Base-by-base conservation (phyloP, 2,113 vertebrate genomes). In the Noturus placidus region DNA sequence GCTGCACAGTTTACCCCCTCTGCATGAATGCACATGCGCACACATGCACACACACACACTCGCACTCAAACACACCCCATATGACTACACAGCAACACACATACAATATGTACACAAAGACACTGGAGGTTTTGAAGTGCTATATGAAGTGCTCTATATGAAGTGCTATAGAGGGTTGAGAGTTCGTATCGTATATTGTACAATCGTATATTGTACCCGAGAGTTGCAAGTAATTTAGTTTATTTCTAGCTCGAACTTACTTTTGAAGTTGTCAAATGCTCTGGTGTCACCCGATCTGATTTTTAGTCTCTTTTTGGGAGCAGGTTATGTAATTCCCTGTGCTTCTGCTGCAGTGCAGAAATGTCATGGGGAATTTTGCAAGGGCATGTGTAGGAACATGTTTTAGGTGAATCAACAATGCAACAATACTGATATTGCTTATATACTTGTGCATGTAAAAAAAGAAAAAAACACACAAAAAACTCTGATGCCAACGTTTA, bases 1-100 rank as follows among this genome's bases (percentile, higher is more conserved):
- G 30, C 42, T 54, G 42, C 86, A 70, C 25, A 56, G 52, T 83
- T 86, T 84, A 79, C 56, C 70, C 61, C 46, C 27, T 63, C 65
- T 9, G 20, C 61, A 67, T 78, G 63, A 74, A 54, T 30, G 35
- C 52, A 86, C 84, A 61, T 17, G 20, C 69, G 50, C 59, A 67
- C 59, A n/a, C 42, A 4, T 4, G 38, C 38, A 38, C 42, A 7
- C 56, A 14, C 61, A 69, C 78, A 70, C 69, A 57, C 59, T 57
- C 59, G n/a, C 84, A 78, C n/a, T 13, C 54, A 69, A 15, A n/a
- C 70, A 69, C 46, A 67, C 69, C 46, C 8, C 42, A 7, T 6
- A 46, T 46, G 54, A 57, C 46, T 46, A 78, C 27, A 54, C 77
- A 30, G 27, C 15, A 13, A 15, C 56, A 63, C 50, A 17, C 46